These are phyloP conservation scores for Spialia ferax DNA, from an alignment of 2,888 invertebrate species.

Conservation along the genomic window DNA sequence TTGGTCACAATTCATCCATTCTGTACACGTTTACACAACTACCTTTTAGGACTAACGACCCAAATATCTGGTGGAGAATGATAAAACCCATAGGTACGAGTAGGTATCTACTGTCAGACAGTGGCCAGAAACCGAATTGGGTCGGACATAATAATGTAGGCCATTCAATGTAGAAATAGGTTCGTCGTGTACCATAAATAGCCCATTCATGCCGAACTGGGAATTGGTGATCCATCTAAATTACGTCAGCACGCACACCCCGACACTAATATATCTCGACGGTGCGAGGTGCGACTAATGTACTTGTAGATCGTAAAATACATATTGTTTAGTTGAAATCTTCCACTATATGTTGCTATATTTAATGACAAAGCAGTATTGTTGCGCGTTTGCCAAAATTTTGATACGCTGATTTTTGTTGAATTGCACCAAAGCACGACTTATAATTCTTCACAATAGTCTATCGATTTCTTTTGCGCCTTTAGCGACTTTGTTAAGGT, in stretches of 20 bases:
- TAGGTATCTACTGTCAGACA: no score
- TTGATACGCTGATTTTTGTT: no score
- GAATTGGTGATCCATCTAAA: constrained; percentile 29
- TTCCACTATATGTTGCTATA: neutral
- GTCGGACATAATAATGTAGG: constrained; percentile 17
- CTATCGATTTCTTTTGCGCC: neutral
- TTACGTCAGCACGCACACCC: constrained; percentile 21
- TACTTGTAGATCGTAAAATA: neutral
- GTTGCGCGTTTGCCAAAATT: neutral
- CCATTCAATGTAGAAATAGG: constrained; percentile 30
- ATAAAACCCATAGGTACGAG: no score
- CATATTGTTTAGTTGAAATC: neutral
- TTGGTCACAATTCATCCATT: neutral
- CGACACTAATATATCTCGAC: neutral
- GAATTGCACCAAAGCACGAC: neutral
- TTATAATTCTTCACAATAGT: neutral
- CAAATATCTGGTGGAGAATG: neutral
- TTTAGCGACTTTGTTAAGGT: neutral
- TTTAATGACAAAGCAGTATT: neutral
- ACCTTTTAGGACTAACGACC: neutral
- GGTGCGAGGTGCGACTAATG: neutral
- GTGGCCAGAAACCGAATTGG: constrained; percentile 12
- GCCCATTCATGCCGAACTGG: constrained; percentile 26
- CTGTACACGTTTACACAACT: neutral
- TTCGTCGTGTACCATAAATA: constrained; percentile 25